phyloP scores from a whole-genome alignment of 1,140 invertebrate genomes.

The Neotoxoptera formosana region DNA sequence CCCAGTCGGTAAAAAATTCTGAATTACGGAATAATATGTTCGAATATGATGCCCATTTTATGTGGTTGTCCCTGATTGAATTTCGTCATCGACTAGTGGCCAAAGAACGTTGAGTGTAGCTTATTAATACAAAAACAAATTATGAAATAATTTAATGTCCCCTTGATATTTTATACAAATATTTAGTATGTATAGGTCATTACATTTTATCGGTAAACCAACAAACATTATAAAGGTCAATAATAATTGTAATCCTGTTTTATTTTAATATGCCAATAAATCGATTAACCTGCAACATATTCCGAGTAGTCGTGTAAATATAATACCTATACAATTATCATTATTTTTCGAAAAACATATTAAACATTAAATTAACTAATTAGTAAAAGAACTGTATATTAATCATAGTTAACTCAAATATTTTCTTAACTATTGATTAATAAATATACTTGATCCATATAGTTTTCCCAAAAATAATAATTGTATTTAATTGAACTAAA shows the following conservation, averaged over 20 bases:
- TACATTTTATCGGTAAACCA: not conserved
- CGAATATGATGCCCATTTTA: not conserved
- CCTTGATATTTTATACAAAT: not conserved
- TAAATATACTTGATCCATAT: not conserved
- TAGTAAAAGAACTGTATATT: not conserved
- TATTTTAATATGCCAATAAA: not conserved
- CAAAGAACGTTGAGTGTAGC: not conserved
- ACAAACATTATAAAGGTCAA: not conserved
- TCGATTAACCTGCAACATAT: too few species aligned
- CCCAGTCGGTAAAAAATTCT: too few species aligned
- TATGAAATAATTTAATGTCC: not conserved
- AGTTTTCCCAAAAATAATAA: not conserved
- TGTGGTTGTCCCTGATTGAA: not conserved
- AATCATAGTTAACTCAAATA: not conserved
- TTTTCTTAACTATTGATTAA: not conserved
- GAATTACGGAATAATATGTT: not conserved
- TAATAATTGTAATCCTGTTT: not conserved
- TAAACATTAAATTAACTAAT: not conserved
- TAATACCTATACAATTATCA: not conserved
- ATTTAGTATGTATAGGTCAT: not conserved
- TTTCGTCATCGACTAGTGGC: not conserved
- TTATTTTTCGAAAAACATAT: not conserved
- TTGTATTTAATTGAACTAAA: not conserved
- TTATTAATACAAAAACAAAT: not conserved
- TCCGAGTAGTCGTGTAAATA: not conserved